Percentiles rank a stretch among this genome's conserved stretches.
These are phyloP conservation scores for Macrotis lagotis DNA, from an alignment of 2,113 vertebrate species.

Conservation along the genomic window DNA sequence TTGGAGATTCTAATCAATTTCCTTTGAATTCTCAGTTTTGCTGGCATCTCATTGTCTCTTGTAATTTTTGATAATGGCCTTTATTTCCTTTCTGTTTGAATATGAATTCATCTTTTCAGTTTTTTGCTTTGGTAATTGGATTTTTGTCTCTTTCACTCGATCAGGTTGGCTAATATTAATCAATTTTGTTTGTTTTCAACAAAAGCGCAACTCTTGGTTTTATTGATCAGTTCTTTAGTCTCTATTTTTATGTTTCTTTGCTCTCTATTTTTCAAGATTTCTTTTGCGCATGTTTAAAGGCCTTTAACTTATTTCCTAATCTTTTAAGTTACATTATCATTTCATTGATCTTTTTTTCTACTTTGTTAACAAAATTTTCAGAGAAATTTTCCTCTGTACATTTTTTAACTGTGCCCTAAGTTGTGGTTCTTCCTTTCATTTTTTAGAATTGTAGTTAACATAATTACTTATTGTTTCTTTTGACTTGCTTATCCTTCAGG, in stretches of 20 bases:
- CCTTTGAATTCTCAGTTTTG: background rate
- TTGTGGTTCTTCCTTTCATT: background rate
- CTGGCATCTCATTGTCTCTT: background rate
- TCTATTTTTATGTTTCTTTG: background rate
- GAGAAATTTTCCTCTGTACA: background rate
- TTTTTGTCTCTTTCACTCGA: background rate
- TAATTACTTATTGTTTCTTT: background rate
- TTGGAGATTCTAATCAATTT: background rate
- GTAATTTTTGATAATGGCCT: background rate
- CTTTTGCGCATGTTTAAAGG: background rate
- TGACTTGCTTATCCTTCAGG: background rate
- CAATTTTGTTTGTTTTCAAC: background rate
- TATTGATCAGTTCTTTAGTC: background rate
- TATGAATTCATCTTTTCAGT: background rate
- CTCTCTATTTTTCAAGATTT: background rate
- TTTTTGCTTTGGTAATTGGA: background rate
- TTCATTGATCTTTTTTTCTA: background rate
- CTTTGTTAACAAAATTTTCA: background rate
- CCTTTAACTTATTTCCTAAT: background rate
- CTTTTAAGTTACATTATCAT: background rate
- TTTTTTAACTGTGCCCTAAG: background rate
- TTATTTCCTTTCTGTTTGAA: background rate
- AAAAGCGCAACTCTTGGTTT: background rate
- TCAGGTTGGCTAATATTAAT: background rate
- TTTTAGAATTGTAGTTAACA: background rate